Evolutionary conservation across 2,113 vertebrate species (phyloP).

Genomic region (Xenopus borealis): DNA sequence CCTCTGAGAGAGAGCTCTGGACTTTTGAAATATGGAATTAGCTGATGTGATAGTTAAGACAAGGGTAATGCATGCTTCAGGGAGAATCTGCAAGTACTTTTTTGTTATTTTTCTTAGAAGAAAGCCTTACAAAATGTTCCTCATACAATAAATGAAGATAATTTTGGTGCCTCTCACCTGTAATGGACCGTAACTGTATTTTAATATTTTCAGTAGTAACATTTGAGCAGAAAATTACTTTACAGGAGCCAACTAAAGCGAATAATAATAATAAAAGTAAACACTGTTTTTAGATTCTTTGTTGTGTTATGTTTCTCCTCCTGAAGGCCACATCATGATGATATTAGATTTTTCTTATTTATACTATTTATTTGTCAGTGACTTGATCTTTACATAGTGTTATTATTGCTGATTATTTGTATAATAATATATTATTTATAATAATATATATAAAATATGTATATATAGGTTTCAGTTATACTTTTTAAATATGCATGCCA

Average conservation of each 20-base stretch:
- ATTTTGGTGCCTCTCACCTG: background rate
- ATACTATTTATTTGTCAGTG: background rate
- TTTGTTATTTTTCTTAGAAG: no score
- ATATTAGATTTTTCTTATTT: background rate
- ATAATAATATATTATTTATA: no score
- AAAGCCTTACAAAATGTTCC: no score
- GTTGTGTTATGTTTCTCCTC: background rate
- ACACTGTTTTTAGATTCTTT: background rate
- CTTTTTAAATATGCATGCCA: no score
- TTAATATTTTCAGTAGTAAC: background rate
- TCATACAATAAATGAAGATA: background rate
- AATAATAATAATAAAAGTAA: no score
- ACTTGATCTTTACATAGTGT: no score
- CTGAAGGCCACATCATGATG: background rate
- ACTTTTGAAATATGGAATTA: constrained; percentile 49
- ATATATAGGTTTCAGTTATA: no score
- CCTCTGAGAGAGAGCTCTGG: constrained; percentile 10
- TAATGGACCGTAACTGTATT: background rate
- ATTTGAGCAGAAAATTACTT: background rate
- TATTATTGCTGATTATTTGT: no score
- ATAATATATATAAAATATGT: no score
- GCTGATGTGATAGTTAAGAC: constrained; percentile 55
- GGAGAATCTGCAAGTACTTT: constrained; percentile 29
- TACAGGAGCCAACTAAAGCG: background rate
- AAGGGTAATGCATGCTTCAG: constrained; percentile 56